Base-by-base conservation (phyloP, 2,888 invertebrate genomes). In the Sphaeridia pumilis region DNA sequence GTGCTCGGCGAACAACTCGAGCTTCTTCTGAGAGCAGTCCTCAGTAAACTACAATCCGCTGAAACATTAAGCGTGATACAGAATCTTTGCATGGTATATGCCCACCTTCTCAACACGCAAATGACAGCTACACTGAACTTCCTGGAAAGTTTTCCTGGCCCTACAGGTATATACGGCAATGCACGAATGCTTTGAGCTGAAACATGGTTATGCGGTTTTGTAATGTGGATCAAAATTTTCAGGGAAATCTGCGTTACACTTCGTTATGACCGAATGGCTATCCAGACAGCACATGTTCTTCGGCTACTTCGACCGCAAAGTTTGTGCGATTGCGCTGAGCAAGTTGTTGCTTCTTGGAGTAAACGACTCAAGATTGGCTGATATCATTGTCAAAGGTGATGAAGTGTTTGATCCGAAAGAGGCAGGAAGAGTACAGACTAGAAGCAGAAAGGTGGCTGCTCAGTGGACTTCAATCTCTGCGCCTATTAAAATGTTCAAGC, bases 71-170 rank as follows among this genome's bases (percentile, higher is more conserved):
- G 74, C 57, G 82, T 82, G 1, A 76, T 80, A 58, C 74, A 74
- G 75, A 81, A 80, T 67, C 70, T 83, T 52, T 73, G 83, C 42
- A 75, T 83, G 71, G 80, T 83, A 51, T 83, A 83, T 68, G 82
- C 82, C 1, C 79, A 82, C 67, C 72, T 84, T 28, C 76, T 83
- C 58, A 78, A 82, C 56, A 76, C 77, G 0, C 80, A 82, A 70
- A 76, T 83, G 71, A 79, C 81, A 36, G 80, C 81, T 0, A 80
- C 82, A 2, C 69, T 83, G 14, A 80, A 80, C 65, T 83, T 84
- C 66, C 69, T 83, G 34, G 79, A 79, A 1, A 79, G 77, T 10
- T 79, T 83, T 3, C 83, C 83, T 1, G 83, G 82, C 2, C 83
- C 83, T 0, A 80, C 79, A 24, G 80, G 79, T 20, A 77, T 79